Base-by-base conservation (phyloP, 2,888 invertebrate genomes). In the Cheilosia grossa region DNA sequence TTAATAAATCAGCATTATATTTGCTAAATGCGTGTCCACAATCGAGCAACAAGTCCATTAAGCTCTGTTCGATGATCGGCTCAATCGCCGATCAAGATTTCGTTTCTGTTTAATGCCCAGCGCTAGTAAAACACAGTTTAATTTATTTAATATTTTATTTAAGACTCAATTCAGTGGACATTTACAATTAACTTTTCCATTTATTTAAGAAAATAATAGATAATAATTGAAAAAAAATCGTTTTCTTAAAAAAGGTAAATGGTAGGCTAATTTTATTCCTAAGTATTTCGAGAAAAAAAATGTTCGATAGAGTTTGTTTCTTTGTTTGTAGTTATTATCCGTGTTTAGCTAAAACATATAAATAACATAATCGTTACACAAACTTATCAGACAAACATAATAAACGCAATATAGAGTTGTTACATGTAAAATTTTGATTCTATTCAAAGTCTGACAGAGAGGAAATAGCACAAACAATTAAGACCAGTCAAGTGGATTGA, bases 91-190 rank as follows among this genome's bases (percentile, higher is more conserved):
- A 5, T 40, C 40, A 4, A 15, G 15, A 15, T 7, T 30, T 42
- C 4, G 42, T 17, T 44, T n/a, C 17, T n/a, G n/a, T 44, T 17
- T 6, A 44, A 15, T 15, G n/a, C 2, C n/a, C 21, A 21, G 2
- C 21, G 1, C 21, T 21, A 21, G 44, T 17, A 49, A 33, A 19
- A 58, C 56, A 58, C 4, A 21, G 7, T 0, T 17, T 27, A 19
- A 17, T 17, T 19, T 9, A 33, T 63, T 49, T 21, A 63, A 75
- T 69, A 44, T 66, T 78, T 78, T 86, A 73, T 78, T 82, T 61
- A 40, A 82, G 72, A 82, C 63, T 82, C 78, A 58, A 73, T 74
- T 86, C 69, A 73, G 72, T 82, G 82, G 75, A 81, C 66, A 75
- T 44, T 75, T 54, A 85, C 49, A 85, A 61, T 70, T 47, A 78